Evolutionary conservation across 2,113 vertebrate species (phyloP).

Genomic region (Sarotherodon lohbergeri): DNA sequence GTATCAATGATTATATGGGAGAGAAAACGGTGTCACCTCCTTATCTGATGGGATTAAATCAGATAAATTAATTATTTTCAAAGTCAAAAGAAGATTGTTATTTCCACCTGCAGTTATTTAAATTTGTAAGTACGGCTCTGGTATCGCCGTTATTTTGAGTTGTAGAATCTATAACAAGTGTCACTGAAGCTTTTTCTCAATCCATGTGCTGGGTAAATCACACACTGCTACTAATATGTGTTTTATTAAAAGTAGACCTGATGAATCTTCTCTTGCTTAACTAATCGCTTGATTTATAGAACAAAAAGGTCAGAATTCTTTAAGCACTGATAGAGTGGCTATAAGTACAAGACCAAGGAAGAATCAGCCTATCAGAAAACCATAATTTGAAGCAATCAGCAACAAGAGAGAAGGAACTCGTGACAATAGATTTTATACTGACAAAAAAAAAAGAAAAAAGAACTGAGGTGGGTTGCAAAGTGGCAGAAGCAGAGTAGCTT

Average conservation of each 20-base stretch:
- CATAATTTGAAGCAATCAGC: rapidly evolving
- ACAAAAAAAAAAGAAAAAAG: not conserved
- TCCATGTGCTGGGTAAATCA: not conserved
- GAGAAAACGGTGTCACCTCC: not conserved
- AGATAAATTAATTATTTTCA: not conserved
- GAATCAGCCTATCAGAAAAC: not conserved
- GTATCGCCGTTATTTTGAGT: not conserved
- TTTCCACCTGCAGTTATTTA: not conserved
- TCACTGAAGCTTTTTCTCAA: not conserved
- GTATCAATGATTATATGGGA: not conserved
- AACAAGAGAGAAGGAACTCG: not conserved
- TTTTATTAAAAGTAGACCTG: not conserved
- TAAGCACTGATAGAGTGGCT: not conserved
- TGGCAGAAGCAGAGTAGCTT: not conserved
- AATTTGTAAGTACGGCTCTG: not conserved
- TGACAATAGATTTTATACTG: not conserved
- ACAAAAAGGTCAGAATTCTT: not conserved
- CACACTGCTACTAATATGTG: not conserved
- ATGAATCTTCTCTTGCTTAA: not conserved
- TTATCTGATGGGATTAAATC: not conserved
- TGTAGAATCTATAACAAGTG: not conserved
- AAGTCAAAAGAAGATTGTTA: not conserved
- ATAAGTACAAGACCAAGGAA: not conserved
- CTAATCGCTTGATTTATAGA: rapidly evolving
- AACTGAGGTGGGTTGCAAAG: not conserved